Evolutionary conservation across 1,140 invertebrate species (phyloP), one percentile per base, ranked within the genome.

Genomic region (Drosophila eugracilis): DNA sequence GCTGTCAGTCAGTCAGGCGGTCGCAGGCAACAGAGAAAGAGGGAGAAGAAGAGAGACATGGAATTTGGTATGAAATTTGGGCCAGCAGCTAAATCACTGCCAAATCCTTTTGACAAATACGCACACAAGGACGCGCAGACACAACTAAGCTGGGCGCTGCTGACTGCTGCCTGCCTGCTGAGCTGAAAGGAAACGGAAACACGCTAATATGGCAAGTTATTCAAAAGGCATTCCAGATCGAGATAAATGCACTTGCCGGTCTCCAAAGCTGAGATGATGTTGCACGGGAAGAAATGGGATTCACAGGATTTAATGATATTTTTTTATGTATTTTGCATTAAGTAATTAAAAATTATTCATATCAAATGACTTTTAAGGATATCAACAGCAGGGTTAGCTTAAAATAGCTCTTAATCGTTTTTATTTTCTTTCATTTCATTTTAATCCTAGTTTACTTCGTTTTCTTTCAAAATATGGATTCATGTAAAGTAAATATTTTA

Each of bases 41-140:
- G 7, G 9, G 28, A 4, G 28, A 3, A 22, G 5, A 4, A 5
- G 34, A 14, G 12, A 37, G 14, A 37, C 24, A 36, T 39, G 42
- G 58, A 57, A 48, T 58, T 49, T 52, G 58, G 71, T 57, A 83
- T 75, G 77, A 67, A 78, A 83, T 88, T 86, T 72, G 75, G 78
- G 73, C 55, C 77, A 78, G 74, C 70, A 71, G 74, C 66, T 75
- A 88, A 86, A 86, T 86, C 83, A 88, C 77, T 47, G 57, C 77
- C 32, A 86, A 88, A 88, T 86, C 83, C 83, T 78, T 88, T 88
- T 86, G 83, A 88, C 83, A 86, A 86, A 86, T 88, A 81, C 70
- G 74, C 77, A 78, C 78, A 86, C 44, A 81, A 70, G 65, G 63
- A 75, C 60, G 36, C 52, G 28, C 45, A 67, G 70, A 62, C 62